phyloP scores from a whole-genome alignment of 1,140 invertebrate genomes.

The Apocrypta bakeri region DNA sequence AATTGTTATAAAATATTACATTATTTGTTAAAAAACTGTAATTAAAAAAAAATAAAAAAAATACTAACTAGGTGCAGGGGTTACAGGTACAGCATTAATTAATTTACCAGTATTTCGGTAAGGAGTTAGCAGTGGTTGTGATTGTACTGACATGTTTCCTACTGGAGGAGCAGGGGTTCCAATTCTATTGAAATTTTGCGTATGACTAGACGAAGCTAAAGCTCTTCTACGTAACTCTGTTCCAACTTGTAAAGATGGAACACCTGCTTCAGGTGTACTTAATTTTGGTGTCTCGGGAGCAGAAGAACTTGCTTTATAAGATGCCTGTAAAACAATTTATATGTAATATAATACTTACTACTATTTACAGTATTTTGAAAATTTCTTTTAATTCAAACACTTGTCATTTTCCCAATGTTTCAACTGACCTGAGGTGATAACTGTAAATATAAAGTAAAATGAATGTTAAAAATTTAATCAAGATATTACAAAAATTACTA shows the following conservation, averaged over 20 bases:
- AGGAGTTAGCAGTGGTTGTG: constrained; percentile 54
- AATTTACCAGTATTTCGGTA: constrained; percentile 57
- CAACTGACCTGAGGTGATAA: constrained; percentile 60
- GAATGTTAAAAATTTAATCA: constrained; percentile 13
- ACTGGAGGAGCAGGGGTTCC: constrained; percentile 53
- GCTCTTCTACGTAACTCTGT: constrained; percentile 66
- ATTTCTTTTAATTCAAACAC: background rate
- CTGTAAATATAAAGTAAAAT: constrained; percentile 55
- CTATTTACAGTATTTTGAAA: constrained; percentile 1
- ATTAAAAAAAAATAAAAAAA: constrained; percentile 24
- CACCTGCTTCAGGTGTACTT: constrained; percentile 56
- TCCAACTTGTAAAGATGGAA: constrained; percentile 49
- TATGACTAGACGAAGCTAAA: constrained; percentile 57
- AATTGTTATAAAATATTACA: background rate
- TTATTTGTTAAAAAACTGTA: background rate
- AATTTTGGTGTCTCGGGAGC: constrained; percentile 62
- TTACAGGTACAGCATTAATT: constrained; percentile 59
- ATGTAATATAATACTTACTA: background rate
- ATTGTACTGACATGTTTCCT: constrained; percentile 47
- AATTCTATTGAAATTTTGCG: constrained; percentile 58
- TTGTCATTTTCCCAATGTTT: background rate
- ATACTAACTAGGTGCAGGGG: constrained; percentile 63
- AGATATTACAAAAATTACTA: constrained; percentile 11
- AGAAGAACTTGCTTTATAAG: constrained; percentile 43
- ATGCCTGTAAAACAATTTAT: constrained; percentile 55